Evolutionary conservation across 2,888 invertebrate genomes (phyloP).

Genomic region (Epistrophella euchroma): DNA sequence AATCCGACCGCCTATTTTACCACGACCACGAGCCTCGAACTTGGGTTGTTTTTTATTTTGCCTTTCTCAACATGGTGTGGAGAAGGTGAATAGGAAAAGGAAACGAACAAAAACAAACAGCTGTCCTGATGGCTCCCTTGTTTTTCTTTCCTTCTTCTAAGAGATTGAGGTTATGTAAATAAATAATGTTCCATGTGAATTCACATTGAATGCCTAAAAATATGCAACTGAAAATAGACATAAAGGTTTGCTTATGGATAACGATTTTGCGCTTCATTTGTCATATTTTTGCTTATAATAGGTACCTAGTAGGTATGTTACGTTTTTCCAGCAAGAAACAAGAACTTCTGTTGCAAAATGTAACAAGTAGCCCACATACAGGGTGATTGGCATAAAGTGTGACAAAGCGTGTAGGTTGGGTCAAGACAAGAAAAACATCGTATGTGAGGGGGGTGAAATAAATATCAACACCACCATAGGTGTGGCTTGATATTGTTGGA

Average conservation of each 20-base stretch:
- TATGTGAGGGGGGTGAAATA: no score
- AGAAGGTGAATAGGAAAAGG: slow-evolving; percentile 59
- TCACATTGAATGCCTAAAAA: slow-evolving; percentile 21
- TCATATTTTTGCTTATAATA: background rate
- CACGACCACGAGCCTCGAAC: slow-evolving; percentile 67
- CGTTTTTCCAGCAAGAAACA: background rate
- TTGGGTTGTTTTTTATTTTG: slow-evolving; percentile 31
- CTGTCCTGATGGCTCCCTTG: background rate
- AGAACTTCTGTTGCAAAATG: no score
- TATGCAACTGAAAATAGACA: slow-evolving; percentile 38
- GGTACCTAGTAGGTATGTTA: no score
- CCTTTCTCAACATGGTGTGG: slow-evolving; percentile 36
- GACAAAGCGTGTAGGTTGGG: no score
- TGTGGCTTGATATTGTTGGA: no score
- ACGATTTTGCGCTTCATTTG: slow-evolving; percentile 13
- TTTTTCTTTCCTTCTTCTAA: background rate
- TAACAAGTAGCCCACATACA: no score
- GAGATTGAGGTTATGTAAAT: slow-evolving; percentile 13
- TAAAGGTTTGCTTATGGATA: background rate
- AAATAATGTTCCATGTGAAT: background rate
- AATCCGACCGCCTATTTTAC: slow-evolving; percentile 31
- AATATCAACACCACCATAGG: no score
- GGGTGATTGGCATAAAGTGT: no score
- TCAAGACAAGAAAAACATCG: no score
- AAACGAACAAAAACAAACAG: slow-evolving; percentile 9